Percentiles rank a stretch among this genome's conserved stretches.
These are phyloP conservation scores for Meloidogyne floridensis DNA, from an alignment of 1,140 invertebrate genomes.

Conservation along the genomic window DNA sequence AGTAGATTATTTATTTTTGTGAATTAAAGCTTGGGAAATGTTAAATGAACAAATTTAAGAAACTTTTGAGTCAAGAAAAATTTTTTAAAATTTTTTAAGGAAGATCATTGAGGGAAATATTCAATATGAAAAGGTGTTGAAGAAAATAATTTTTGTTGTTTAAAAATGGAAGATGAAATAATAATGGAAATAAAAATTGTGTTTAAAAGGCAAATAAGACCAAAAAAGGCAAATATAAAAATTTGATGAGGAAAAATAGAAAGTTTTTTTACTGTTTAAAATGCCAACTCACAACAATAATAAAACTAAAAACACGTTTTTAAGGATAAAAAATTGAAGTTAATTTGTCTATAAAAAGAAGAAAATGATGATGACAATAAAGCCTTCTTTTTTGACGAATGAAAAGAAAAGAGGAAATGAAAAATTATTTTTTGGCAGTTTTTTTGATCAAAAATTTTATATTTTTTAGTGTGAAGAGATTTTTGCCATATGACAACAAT, in stretches of 20 bases:
- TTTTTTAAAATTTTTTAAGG: conserved; percentile 7
- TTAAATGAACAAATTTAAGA: neutral
- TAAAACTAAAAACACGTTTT: conserved; percentile 21
- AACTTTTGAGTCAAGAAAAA: neutral
- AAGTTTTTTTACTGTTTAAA: neutral
- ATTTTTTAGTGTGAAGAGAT: too few relatives aligned
- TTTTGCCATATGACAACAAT: too few relatives aligned
- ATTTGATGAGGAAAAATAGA: neutral
- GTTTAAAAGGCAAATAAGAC: neutral
- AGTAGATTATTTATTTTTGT: neutral
- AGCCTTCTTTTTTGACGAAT: neutral
- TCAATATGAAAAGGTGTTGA: neutral
- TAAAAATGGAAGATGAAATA: neutral
- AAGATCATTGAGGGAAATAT: neutral
- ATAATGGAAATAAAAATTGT: neutral
- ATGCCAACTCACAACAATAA: conserved; percentile 18
- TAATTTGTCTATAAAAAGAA: conserved; percentile 5
- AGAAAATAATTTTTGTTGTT: neutral
- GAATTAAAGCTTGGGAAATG: neutral
- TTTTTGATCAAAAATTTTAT: too few relatives aligned
- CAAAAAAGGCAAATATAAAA: neutral
- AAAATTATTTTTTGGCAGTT: neutral
- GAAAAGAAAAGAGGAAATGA: neutral
- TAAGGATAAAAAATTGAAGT: conserved; percentile 22
- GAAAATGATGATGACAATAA: neutral